phyloP scores from a whole-genome alignment of 1,140 invertebrate genomes.

The Microplitis demolitor region DNA sequence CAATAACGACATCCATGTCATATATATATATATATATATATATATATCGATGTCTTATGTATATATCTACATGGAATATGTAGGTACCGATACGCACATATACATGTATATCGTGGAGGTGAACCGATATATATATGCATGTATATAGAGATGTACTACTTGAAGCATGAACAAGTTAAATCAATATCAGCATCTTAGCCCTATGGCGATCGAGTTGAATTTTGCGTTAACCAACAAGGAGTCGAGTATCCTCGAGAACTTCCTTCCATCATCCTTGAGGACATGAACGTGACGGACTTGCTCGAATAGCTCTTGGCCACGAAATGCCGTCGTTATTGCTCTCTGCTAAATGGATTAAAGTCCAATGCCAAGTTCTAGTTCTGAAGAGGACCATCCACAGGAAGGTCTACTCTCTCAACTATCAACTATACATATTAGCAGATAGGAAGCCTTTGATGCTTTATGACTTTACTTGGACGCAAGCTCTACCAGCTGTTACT shows the following conservation, averaged over 20 bases:
- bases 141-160: neutral
- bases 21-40: too few species aligned
- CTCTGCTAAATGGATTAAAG: constrained; percentile 42
- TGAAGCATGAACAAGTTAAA: neutral
- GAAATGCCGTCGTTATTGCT: constrained; percentile 41
- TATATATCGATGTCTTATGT: too few species aligned
- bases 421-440: too few species aligned
- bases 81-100: too few species aligned
- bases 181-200: neutral
- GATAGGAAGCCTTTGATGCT: too few species aligned
- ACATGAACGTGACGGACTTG: constrained; percentile 22
- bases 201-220: neutral
- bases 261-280: neutral
- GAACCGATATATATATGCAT: neutral
- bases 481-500: too few species aligned
- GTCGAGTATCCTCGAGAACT: neutral
- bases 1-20: neutral
- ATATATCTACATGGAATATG: too few species aligned
- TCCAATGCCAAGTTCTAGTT: constrained; percentile 20
- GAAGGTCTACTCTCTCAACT: too few species aligned
- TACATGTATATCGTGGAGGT: too few species aligned
- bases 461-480: too few species aligned
- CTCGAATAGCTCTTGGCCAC: constrained; percentile 9
- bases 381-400: neutral
- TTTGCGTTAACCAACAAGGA: constrained; percentile 9